Conservation (phyloP, 2,797 vertebrate genomes). For the Chelonia mydas region DNA sequence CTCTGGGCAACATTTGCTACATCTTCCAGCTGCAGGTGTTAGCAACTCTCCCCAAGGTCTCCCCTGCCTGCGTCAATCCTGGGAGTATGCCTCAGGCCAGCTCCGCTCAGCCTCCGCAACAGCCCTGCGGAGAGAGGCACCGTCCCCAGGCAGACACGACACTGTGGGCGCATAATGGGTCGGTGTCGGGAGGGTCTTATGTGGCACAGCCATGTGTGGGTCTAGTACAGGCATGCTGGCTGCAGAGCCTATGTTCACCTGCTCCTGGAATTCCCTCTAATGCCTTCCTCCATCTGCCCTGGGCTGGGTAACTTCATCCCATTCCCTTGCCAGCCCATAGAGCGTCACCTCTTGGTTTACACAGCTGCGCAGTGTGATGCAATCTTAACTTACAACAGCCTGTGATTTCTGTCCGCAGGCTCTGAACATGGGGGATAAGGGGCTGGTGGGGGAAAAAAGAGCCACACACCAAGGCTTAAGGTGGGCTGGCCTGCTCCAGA, state of each 20-base stretch:
- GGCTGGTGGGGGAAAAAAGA: neutral
- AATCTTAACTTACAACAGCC: neutral
- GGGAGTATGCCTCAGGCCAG: neutral
- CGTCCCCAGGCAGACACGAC: neutral
- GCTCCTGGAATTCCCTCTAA: neutral
- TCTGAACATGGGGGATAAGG: neutral
- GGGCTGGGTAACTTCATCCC: neutral
- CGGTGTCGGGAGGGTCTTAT: neutral
- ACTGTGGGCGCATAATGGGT: accelerated
- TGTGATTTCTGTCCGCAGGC: accelerated
- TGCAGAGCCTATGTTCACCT: neutral
- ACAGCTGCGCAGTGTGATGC: neutral
- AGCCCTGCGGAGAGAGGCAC: neutral
- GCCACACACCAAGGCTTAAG: neutral
- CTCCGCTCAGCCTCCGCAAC: accelerated
- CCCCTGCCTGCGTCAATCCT: neutral
- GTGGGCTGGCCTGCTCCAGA: neutral
- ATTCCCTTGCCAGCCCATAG: neutral
- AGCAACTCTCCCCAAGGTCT: neutral
- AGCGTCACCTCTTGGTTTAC: neutral
- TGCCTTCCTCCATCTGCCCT: neutral
- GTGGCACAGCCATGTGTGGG: neutral
- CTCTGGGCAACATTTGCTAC: accelerated
- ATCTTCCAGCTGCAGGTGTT: neutral
- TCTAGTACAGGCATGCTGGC: neutral